These are phyloP conservation scores for Excalfactoria chinensis DNA, from an alignment of 2,113 vertebrate genomes.

Conservation along the genomic window DNA sequence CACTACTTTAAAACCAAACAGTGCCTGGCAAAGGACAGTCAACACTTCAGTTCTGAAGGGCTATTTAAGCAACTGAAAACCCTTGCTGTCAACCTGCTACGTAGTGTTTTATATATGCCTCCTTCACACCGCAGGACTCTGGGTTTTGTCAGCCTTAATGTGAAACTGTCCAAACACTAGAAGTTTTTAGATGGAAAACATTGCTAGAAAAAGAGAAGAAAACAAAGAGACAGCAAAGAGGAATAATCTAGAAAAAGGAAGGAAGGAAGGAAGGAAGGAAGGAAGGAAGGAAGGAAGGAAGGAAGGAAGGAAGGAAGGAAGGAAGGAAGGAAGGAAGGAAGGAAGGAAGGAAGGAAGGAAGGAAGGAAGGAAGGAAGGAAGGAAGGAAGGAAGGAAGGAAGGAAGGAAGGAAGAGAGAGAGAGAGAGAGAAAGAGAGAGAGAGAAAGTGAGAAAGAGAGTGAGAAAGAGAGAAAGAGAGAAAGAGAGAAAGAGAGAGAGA, in stretches of 20 bases:
- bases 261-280: too few species aligned
- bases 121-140: background rate
- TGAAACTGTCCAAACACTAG: background rate
- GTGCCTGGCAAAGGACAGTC: background rate
- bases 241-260: background rate
- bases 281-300: too few species aligned
- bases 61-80: conserved; percentile 1
- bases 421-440: too few species aligned
- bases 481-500: too few species aligned
- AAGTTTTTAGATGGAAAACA: background rate
- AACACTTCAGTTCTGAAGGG: background rate
- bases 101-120: background rate
- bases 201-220: background rate
- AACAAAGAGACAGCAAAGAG: background rate
- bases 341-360: too few species aligned
- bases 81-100: background rate
- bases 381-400: too few species aligned
- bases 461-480: too few species aligned
- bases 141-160: background rate
- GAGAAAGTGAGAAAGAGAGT: too few species aligned
- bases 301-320: too few species aligned
- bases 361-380: too few species aligned
- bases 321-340: too few species aligned
- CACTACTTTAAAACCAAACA: background rate
- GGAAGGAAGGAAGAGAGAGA: too few species aligned